Conservation (phyloP, 2,113 vertebrate genomes). For the Hirundichthys speculiger region DNA sequence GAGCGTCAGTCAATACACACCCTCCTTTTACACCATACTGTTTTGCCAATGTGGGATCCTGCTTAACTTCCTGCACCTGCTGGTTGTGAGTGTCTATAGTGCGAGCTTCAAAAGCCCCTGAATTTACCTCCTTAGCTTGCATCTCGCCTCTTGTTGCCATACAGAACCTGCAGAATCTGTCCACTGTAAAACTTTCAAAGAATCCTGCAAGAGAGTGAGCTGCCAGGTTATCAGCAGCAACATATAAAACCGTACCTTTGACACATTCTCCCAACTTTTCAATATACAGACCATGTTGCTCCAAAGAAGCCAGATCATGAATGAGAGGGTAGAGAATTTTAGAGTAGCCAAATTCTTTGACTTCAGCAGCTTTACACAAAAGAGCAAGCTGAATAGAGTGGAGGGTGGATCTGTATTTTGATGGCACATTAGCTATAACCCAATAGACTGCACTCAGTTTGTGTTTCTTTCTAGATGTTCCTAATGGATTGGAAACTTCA, state of each 20-base stretch:
- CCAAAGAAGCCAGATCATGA: conserved; percentile 15
- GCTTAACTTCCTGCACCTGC: too few species aligned
- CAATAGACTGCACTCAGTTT: conserved; percentile 21
- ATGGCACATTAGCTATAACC: conserved; percentile 15
- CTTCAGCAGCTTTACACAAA: conserved; percentile 19
- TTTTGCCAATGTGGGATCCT: too few species aligned
- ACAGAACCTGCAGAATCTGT: too few species aligned
- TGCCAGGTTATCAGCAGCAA: conserved; percentile 17
- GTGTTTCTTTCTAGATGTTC: conserved; percentile 19
- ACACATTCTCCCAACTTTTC: conserved; percentile 12
- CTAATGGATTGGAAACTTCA: conserved; percentile 28
- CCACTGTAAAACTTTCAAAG: too few species aligned
- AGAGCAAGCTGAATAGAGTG: conserved; percentile 25
- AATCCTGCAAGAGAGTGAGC: conserved; percentile 33
- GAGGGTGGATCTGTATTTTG: conserved; percentile 13
- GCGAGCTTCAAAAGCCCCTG: too few species aligned
- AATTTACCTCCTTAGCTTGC: too few species aligned
- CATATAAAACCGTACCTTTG: conserved; percentile 18
- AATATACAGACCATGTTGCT: conserved; percentile 17
- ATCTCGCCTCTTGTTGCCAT: too few species aligned
- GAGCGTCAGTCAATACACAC: too few species aligned
- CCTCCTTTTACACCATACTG: too few species aligned
- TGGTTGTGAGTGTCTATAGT: too few species aligned
- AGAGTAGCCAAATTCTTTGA: conserved; percentile 8
- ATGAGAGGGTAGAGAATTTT: conserved; percentile 12